A percentile compares a stretch with the other conserved stretches of the same genome.
phyloP scores from a whole-genome alignment of 2,888 invertebrate species.

The Rhagonycha fulva region DNA sequence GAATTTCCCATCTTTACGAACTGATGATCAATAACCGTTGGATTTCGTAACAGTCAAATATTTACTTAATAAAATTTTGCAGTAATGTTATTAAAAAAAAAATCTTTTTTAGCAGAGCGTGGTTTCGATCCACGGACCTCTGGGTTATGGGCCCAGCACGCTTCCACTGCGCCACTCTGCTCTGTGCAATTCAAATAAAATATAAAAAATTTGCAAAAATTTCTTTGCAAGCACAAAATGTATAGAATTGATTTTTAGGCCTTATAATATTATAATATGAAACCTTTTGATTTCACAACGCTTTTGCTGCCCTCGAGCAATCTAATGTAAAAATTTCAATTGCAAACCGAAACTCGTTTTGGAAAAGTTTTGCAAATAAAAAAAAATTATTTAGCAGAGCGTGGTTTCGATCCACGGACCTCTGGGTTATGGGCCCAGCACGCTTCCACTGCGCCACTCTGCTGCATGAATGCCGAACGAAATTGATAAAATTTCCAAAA shows the following conservation, averaged over 20 bases:
- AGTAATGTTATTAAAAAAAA: not conserved
- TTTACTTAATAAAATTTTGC: no score
- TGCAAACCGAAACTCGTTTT: not conserved
- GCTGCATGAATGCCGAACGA: slow-evolving; percentile 46
- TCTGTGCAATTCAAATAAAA: slow-evolving; percentile 39
- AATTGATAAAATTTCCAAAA: no score
- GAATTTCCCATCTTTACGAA: not conserved
- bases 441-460: slow-evolving; percentile 85
- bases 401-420: slow-evolving; percentile 91
- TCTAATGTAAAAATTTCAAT: not conserved
- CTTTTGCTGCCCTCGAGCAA: not conserved
- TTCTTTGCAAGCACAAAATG: not conserved
- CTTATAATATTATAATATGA: no score
- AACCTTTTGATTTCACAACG: not conserved
- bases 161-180: slow-evolving; percentile 85
- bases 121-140: slow-evolving; percentile 92
- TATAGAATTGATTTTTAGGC: not conserved
- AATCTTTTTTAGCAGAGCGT: slow-evolving; percentile 68
- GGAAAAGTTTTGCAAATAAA: no score
- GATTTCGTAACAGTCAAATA: not conserved
- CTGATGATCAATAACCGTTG: not conserved
- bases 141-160: slow-evolving; percentile 87
- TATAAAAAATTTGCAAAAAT: not conserved
- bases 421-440: slow-evolving; percentile 89
- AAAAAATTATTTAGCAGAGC: slow-evolving; percentile 65